Evolutionary conservation across 2,888 invertebrate species (phyloP), one percentile per base, ranked within the genome.

Genomic region (Hemithea aestivaria): DNA sequence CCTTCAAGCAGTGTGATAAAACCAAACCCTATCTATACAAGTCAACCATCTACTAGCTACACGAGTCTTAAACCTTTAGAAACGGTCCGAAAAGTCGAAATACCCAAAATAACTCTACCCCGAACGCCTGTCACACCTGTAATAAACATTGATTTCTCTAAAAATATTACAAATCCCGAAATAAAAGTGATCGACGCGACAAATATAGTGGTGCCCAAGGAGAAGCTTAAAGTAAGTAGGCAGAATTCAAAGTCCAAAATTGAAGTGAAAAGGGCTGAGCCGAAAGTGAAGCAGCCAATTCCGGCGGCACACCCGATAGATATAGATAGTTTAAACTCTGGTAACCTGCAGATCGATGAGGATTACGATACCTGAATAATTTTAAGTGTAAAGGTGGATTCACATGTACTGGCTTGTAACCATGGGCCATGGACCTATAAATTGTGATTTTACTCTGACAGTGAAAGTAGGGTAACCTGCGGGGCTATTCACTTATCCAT

Each of bases 351-450:
- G 53, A 82, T 87, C 29, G 88, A 88, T 35, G 88, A 88, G 62
- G 88, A 88, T 72, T 88, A 88, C 57, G 88, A 88, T 79, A 85
- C 87, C 72, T 88, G 83, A 88, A 60, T 76, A 51, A 8, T 3
- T 21, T 6, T 35, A 16, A 16, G 16, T 16, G 16, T 16, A 16
- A 16, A 16, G 16, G 16, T 4, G 16, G 16, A 4, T 16, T 16
- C 16, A 16, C 5, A 16, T 16, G 3, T 16, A 16, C 16, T 2
- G 16, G 5, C 16, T 4, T 4, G 3, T 4, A 16, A 16, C 16
- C n/a, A n/a, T n/a, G n/a, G n/a, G n/a, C n/a, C n/a, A n/a, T n/a
- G n/a, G n/a, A n/a, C n/a, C n/a, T n/a, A n/a, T n/a, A n/a, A n/a
- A n/a, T n/a, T n/a, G n/a, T n/a, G n/a, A n/a, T n/a, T n/a, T n/a